Conservation (phyloP, 2,797 vertebrate genomes). For the Phoxinus dragarum region DNA sequence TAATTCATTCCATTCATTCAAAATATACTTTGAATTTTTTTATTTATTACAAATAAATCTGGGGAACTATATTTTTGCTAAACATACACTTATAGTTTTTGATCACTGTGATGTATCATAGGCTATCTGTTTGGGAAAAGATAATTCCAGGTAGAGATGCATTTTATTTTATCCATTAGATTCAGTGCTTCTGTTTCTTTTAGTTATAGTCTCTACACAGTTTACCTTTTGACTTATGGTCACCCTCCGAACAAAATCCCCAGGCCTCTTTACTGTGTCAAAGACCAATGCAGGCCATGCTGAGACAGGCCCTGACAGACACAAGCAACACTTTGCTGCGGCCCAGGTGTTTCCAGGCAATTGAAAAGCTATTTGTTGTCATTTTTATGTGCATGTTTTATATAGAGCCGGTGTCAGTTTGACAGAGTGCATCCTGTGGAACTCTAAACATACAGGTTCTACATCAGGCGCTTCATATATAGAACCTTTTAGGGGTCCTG, state of each 20-base stretch:
- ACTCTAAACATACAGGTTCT: background rate
- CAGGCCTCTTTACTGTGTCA: slow-evolving; percentile 4
- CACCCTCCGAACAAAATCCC: background rate
- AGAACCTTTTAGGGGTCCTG: background rate
- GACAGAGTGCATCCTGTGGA: background rate
- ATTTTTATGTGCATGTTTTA: slow-evolving; percentile 8
- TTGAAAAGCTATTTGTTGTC: background rate
- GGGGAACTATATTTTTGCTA: background rate
- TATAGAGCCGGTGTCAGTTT: background rate
- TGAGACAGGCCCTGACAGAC: slow-evolving; percentile 4
- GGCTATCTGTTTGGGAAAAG: background rate
- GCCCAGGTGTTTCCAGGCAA: slow-evolving; percentile 20
- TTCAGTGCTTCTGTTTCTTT: background rate
- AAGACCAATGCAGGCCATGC: background rate
- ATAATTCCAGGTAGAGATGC: fast-evolving
- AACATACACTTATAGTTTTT: background rate
- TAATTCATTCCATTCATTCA: no score
- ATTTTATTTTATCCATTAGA: background rate
- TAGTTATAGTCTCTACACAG: background rate
- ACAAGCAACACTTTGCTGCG: background rate
- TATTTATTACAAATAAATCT: background rate
- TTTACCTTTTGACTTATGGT: background rate
- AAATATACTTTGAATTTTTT: background rate
- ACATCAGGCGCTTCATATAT: background rate
- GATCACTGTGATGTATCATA: background rate